A percentile compares a stretch with the other conserved stretches of the same genome.
phyloP scores from a whole-genome alignment of 2,113 vertebrate genomes.

The Ictalurus furcatus region DNA sequence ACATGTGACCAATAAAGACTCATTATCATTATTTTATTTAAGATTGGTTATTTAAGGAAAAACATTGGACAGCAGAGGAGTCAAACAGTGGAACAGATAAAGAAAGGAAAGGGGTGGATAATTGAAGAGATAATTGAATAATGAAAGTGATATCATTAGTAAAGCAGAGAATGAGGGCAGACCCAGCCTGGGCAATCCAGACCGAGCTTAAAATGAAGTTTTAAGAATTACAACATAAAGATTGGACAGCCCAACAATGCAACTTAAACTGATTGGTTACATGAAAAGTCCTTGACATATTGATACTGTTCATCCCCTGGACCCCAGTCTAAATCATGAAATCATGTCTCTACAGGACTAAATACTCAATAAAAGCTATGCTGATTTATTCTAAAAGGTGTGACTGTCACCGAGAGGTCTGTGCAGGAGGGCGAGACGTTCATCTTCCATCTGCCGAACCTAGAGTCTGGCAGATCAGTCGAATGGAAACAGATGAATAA shows the following conservation, averaged over 20 bases:
- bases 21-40: not conserved
- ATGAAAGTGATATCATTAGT: not conserved
- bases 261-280: not conserved
- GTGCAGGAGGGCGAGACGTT: not conserved
- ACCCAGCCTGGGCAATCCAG: not conserved
- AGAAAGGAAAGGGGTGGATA: not conserved
- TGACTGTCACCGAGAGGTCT: not conserved
- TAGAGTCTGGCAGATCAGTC: not conserved
- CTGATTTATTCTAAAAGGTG: conserved; percentile 1
- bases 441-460: not conserved
- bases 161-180: not conserved
- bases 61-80: not conserved
- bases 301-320: no score
- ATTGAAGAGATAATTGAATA: not conserved
- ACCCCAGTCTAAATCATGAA: not conserved
- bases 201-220: not conserved
- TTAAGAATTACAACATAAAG: not conserved
- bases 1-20: no score
- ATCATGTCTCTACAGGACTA: not conserved
- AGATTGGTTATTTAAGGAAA: not conserved
- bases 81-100: not conserved
- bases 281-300: not conserved
- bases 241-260: not conserved
- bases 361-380: not conserved
- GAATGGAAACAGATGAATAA: conserved; percentile 37